Evolutionary conservation across 30 jellyfish, hydroid and myxozoan species (phyloP).

Genomic region (Hydra vulgaris): DNA sequence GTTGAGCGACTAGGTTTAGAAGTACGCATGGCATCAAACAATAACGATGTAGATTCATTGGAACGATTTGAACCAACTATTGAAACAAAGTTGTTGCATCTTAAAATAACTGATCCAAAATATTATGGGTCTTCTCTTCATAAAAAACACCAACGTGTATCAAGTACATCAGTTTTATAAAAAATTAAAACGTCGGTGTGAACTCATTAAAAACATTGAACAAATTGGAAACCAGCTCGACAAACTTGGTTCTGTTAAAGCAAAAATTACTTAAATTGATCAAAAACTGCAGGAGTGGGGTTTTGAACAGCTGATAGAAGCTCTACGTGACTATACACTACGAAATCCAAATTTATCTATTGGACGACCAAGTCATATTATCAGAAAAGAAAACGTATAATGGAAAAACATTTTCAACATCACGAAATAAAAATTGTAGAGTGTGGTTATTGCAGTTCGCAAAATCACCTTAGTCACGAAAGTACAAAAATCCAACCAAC

Average conservation of each 20-base stretch:
- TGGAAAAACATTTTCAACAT: not conserved
- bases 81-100: not conserved
- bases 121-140: constrained; percentile 10
- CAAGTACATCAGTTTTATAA: constrained; percentile 26
- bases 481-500: not conserved
- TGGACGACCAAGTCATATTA: not conserved
- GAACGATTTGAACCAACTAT: no score
- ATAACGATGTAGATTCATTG: no score
- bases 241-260: constrained; percentile 30
- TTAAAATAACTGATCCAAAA: constrained; percentile 15
- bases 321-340: constrained; percentile 1
- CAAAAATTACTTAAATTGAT: constrained; percentile 8
- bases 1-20: no score
- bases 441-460: constrained; percentile 10
- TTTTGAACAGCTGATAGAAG: not conserved
- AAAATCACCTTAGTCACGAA: constrained; percentile 16
- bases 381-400: not conserved
- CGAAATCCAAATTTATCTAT: constrained; percentile 12
- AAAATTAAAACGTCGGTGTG: constrained; percentile 7
- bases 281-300: not conserved
- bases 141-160: not conserved
- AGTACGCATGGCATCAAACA: no score
- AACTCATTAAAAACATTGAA: constrained; percentile 37
- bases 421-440: not conserved
- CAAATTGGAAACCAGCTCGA: constrained; percentile 10